These are phyloP conservation scores for Catocala sponsa DNA, from an alignment of 2,888 invertebrate genomes.

Conservation along the genomic window DNA sequence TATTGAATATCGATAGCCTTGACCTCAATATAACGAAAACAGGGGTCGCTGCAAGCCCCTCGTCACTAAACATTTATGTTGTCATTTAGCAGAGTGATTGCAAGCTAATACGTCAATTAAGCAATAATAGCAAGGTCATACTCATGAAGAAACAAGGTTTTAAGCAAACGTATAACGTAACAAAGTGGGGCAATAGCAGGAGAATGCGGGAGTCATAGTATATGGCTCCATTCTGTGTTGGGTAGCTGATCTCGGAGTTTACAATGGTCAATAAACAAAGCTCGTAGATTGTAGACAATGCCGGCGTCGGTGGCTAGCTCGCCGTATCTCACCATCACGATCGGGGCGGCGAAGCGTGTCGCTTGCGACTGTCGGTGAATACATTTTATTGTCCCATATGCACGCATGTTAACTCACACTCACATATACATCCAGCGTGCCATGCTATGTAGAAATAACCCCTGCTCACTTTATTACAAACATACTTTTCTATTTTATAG, in stretches of 20 bases:
- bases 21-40: constrained; percentile 65
- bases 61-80: constrained; percentile 43
- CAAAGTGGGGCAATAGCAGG: constrained; percentile 22
- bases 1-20: constrained; percentile 74
- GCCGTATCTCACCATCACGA: constrained; percentile 74
- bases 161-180: constrained; percentile 9
- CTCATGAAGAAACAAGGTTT: constrained; percentile 9
- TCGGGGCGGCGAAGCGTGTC: constrained; percentile 77
- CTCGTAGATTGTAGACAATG: constrained; percentile 78
- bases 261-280: constrained; percentile 85
- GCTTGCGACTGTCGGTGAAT: constrained; percentile 77
- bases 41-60: constrained; percentile 61
- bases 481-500: constrained; percentile 16
- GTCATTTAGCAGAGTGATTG: constrained; percentile 31
- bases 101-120: constrained; percentile 36
- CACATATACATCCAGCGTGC: constrained; percentile 33
- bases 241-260: constrained; percentile 70
- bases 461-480: constrained; percentile 19
- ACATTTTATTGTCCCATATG: constrained; percentile 78
- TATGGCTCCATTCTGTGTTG: constrained; percentile 75
- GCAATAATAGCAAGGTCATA: constrained; percentile 18
- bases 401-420: constrained; percentile 64
- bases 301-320: constrained; percentile 68
- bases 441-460: constrained; percentile 34
- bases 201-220: constrained; percentile 58